A percentile compares a stretch with the other conserved stretches of the same genome.
Evolutionary conservation across 2,113 vertebrate genomes (phyloP).

Genomic region (Cygnus atratus): DNA sequence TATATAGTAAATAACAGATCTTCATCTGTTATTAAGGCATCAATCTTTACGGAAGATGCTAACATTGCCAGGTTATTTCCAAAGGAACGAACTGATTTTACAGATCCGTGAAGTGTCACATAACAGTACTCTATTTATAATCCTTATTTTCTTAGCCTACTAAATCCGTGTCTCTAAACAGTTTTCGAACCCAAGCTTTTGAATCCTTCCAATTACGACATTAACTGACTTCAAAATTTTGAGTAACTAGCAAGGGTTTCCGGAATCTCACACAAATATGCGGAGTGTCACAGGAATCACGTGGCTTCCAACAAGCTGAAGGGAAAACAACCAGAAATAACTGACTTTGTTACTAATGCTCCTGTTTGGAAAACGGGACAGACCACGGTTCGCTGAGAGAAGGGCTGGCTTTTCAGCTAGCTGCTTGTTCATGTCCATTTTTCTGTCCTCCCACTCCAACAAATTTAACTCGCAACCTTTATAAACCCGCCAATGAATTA

Average conservation of each 20-base stretch:
- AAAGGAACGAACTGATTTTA: background rate
- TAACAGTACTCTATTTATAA: background rate
- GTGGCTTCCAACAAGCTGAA: background rate
- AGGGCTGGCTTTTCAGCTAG: slow-evolving; percentile 41
- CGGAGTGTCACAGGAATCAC: background rate
- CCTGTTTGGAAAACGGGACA: background rate
- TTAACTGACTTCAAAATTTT: background rate
- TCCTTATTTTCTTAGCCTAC: background rate
- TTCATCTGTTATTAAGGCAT: background rate
- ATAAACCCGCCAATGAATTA: slow-evolving; percentile 29
- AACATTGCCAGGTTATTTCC: background rate
- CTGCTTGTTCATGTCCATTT: background rate
- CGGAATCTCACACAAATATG: background rate
- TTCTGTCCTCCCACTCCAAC: slow-evolving; percentile 21
- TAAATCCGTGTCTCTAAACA: background rate
- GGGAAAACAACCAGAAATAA: slow-evolving; percentile 15
- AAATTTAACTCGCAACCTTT: slow-evolving; percentile 41
- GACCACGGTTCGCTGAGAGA: background rate
- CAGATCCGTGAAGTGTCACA: background rate
- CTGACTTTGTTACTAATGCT: background rate
- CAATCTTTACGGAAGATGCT: background rate
- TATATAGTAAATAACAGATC: background rate
- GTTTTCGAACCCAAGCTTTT: background rate
- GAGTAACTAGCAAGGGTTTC: background rate
- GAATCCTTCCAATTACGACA: background rate